Percentiles rank a stretch among this genome's conserved stretches.
Evolutionary conservation across 23 tunicate species (phyloP).

Genomic region (Clavelina lepadiformis): DNA sequence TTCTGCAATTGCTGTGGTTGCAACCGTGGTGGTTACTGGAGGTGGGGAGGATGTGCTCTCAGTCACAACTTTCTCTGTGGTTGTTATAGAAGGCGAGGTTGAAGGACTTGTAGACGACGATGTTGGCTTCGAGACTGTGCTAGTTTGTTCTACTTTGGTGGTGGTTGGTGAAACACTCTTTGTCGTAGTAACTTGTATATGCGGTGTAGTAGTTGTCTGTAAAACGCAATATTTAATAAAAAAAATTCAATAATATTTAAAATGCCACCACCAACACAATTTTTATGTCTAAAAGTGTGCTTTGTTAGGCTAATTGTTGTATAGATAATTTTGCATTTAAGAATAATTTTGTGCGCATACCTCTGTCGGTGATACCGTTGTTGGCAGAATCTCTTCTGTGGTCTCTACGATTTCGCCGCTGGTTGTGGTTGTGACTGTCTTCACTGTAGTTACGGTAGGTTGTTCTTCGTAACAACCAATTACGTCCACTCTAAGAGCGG

Average conservation of each 20-base stretch:
- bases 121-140: not conserved
- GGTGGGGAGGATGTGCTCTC: conserved; percentile 30
- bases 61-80: conserved; percentile 29
- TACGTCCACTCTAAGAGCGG: conserved; percentile 47
- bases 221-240: too few species aligned
- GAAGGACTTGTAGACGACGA: too few species aligned
- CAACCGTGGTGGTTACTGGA: conserved; percentile 16
- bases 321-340: too few species aligned
- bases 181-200: conserved; percentile 48
- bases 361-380: not conserved
- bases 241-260: too few species aligned
- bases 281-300: too few species aligned
- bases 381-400: conserved; percentile 11
- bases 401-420: conserved; percentile 34
- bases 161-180: conserved; percentile 32
- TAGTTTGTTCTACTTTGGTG: conserved; percentile 47
- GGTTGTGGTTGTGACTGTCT: conserved; percentile 47
- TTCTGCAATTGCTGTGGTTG: too few species aligned
- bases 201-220: too few species aligned
- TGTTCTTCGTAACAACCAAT: conserved; percentile 43
- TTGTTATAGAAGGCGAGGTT: conserved; percentile 4
- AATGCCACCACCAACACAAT: too few species aligned
- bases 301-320: too few species aligned
- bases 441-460: conserved; percentile 27
- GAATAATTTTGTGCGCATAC: too few species aligned